These are phyloP conservation scores for Pseudopleuronectes americanus DNA, from an alignment of 2,797 vertebrate species.

Conservation along the genomic window DNA sequence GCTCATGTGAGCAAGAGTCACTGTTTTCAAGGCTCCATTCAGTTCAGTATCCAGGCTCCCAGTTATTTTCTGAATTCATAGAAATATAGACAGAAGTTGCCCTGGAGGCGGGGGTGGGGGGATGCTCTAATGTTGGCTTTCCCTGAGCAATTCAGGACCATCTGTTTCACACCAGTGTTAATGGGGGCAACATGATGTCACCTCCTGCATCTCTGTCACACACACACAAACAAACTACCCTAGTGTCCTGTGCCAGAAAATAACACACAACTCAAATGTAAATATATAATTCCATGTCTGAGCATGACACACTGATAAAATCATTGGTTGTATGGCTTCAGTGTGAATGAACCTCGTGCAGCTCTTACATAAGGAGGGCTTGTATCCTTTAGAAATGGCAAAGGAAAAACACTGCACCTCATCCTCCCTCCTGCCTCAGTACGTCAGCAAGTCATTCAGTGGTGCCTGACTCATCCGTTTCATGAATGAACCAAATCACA, in stretches of 20 bases:
- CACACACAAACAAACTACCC: conserved; percentile 25
- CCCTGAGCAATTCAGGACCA: conserved; percentile 37
- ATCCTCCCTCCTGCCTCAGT: conserved; percentile 41
- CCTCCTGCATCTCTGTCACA: conserved; percentile 28
- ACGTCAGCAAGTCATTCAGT: conserved; percentile 75
- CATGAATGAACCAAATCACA: conserved; percentile 78
- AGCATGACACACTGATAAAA: background rate
- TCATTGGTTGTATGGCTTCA: background rate
- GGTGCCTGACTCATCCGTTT: conserved; percentile 73
- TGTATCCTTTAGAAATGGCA: conserved; percentile 33
- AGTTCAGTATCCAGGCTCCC: background rate
- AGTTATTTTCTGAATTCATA: background rate
- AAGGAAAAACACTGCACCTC: conserved; percentile 56
- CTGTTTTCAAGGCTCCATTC: too few relatives aligned
- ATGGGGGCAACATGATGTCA: conserved; percentile 45
- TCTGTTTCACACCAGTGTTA: conserved; percentile 47
- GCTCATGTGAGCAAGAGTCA: too few relatives aligned
- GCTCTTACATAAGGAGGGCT: conserved; percentile 50
- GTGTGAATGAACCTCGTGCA: conserved; percentile 21
- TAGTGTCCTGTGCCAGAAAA: conserved; percentile 1
- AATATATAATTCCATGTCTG: background rate
- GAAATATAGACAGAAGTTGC: background rate
- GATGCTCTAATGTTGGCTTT: conserved; percentile 25
- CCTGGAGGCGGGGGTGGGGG: background rate
- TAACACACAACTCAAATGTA: background rate